phyloP scores from a whole-genome alignment of 2,113 vertebrate species.

The Epinephelus lanceolatus region DNA sequence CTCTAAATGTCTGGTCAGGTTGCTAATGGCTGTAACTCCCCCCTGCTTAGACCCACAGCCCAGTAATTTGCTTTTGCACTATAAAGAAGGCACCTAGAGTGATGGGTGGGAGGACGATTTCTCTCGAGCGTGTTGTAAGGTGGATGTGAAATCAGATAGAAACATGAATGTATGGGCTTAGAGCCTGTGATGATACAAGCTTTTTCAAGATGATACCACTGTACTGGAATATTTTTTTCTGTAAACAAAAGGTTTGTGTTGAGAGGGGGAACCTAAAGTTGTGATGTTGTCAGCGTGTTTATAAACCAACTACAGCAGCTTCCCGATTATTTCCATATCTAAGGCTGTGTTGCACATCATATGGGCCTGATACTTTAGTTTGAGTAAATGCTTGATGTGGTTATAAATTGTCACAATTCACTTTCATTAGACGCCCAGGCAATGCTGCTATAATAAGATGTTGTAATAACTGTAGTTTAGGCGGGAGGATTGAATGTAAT shows the following conservation, averaged over 20 bases:
- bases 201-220: slow-evolving; percentile 33
- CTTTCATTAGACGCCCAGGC: slow-evolving; percentile 65
- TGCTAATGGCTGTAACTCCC: slow-evolving; percentile 49
- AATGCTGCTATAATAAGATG: slow-evolving; percentile 79
- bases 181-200: slow-evolving; percentile 42
- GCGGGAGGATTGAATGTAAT: slow-evolving; percentile 60
- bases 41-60: slow-evolving; percentile 55
- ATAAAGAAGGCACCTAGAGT: slow-evolving; percentile 66
- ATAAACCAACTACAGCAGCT: slow-evolving; percentile 41
- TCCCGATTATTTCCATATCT: slow-evolving; percentile 31
- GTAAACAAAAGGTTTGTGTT: slow-evolving; percentile 25
- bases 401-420: slow-evolving; percentile 29
- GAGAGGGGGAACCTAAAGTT: slow-evolving; percentile 1
- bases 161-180: slow-evolving; percentile 65
- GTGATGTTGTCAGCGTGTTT: slow-evolving; percentile 9
- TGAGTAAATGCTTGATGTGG: slow-evolving; percentile 28
- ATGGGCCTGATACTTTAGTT: slow-evolving; percentile 32
- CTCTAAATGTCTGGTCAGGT: slow-evolving; percentile 34
- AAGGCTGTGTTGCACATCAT: slow-evolving; percentile 56
- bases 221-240: slow-evolving; percentile 25
- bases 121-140: slow-evolving; percentile 43
- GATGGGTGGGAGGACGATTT: slow-evolving; percentile 13
- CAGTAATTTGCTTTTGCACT: slow-evolving; percentile 85
- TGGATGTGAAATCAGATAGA: slow-evolving; percentile 55
- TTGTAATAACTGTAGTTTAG: slow-evolving; percentile 62